Base-by-base conservation (phyloP, 2,888 invertebrate genomes). In the Caenorhabditis virilis region DNA sequence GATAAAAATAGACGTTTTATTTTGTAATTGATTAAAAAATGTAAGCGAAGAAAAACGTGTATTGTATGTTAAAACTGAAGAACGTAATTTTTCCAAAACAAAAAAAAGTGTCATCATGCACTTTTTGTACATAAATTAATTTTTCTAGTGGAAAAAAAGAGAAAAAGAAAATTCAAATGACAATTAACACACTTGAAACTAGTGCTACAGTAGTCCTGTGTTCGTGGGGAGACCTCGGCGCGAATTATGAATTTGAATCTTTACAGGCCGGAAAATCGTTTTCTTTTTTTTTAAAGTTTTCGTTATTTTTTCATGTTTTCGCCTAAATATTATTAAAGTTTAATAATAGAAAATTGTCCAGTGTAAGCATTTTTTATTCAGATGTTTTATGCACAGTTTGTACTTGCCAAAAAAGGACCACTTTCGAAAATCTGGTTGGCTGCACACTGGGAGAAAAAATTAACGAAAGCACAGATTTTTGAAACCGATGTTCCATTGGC, bases 351-450 rank as follows among this genome's bases (percentile, higher is more conserved):
- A n/a, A n/a, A n/a, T n/a, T n/a, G n/a, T n/a, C n/a, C n/a, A n/a
- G n/a, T n/a, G n/a, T n/a, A n/a, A n/a, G n/a, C n/a, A n/a, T n/a
- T n/a, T n/a, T n/a, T n/a, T n/a, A 49, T 58, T 41, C 36, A 51
- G 58, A 66, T 66, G 66, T 66, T 66, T 38, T 66, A 60, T 35
- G 66, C 66, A n/a, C 66, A 60, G 23, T 60, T 60, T 22, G 50
- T 66, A 11, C 53, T 66, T 1, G 60, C 66, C 15, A 66, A 60
- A 22, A 66, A 97, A 85, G 98, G 98, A 84, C 97, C 97, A 27
- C 85, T 98, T 87, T 95, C 97, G n/a, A 90, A 95, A 83, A 95
- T 98, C 85, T 98, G 98, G 98, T 87, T 98, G 82, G 98, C 98
- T 57, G 98, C 97, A 76, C 97, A 98, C 86, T 98, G 98, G 98